Evolutionary conservation across 2,113 vertebrate species (phyloP).

Genomic region (Odocoileus virginianus): DNA sequence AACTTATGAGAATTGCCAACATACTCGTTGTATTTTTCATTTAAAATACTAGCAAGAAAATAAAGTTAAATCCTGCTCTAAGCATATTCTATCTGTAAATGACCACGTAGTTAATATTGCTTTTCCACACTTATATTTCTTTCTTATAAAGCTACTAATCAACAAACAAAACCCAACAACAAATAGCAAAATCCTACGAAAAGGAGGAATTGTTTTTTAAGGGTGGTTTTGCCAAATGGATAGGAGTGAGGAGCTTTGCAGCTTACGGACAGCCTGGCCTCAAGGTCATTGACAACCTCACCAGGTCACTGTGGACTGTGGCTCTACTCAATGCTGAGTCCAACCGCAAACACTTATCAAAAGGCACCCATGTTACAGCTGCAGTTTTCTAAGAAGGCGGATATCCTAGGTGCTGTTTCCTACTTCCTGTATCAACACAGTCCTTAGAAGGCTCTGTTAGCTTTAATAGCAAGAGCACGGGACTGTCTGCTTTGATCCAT

Average conservation of each 20-base stretch:
- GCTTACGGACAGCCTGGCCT: not conserved
- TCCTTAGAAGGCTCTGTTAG: not conserved
- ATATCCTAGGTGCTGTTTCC: not conserved
- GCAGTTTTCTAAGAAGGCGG: not conserved
- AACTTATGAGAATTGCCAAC: not conserved
- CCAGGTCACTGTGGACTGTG: not conserved
- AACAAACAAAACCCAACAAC: not conserved
- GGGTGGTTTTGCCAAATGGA: not conserved
- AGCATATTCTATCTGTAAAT: not conserved
- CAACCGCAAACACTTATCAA: not conserved
- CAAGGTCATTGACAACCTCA: not conserved
- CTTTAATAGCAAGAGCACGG: not conserved
- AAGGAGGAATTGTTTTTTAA: not conserved
- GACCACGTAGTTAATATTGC: not conserved
- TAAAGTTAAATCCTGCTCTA: not conserved
- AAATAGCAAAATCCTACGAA: not conserved
- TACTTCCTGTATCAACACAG: not conserved
- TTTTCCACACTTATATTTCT: not conserved
- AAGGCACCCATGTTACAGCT: not conserved
- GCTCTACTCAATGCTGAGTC: not conserved
- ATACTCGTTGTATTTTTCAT: not conserved
- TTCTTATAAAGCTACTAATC: not conserved
- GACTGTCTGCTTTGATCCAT: not conserved
- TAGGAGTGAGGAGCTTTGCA: not conserved
- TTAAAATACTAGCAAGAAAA: constrained; percentile 18